phyloP scores from a whole-genome alignment of 2,797 vertebrate species.

The Callimico goeldii region DNA sequence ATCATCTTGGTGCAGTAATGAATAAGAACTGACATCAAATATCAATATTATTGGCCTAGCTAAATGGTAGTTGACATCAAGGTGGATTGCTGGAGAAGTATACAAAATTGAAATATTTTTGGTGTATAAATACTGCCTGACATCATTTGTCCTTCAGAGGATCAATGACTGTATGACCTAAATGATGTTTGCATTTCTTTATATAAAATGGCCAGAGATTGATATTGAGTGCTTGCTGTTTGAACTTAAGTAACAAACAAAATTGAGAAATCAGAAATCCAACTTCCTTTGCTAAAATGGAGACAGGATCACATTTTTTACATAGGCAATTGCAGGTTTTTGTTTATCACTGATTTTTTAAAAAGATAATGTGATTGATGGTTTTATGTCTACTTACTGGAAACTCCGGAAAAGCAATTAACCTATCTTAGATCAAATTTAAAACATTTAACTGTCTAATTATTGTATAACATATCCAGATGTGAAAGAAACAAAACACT shows the following conservation, averaged over 20 bases:
- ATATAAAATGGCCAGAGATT: conserved; percentile 15
- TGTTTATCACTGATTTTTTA: not conserved
- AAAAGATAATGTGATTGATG: conserved; percentile 17
- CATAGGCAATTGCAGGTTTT: not conserved
- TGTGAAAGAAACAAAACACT: conserved; percentile 14
- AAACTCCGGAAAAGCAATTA: conserved; percentile 5
- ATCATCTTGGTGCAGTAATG: conserved; percentile 81
- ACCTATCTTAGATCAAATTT: not conserved
- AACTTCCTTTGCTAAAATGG: conserved; percentile 29
- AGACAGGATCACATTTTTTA: not conserved
- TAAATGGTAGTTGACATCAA: conserved; percentile 86
- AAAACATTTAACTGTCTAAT: not conserved
- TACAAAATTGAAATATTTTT: conserved; percentile 84
- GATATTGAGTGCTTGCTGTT: conserved; percentile 46
- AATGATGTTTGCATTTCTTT: conserved; percentile 67
- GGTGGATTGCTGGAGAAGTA: conserved; percentile 79
- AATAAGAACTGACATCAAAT: conserved; percentile 86
- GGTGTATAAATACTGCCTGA: conserved; percentile 80
- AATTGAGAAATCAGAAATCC: conserved; percentile 50
- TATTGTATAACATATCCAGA: not conserved
- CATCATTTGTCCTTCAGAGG: conserved; percentile 84
- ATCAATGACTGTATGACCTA: conserved; percentile 78
- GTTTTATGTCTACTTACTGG: not conserved
- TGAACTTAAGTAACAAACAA: conserved; percentile 17
- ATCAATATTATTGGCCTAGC: conserved; percentile 84